Conservation (phyloP, 35 echinoderm and acorn worm species). For the Eucidaris tribuloides region DNA sequence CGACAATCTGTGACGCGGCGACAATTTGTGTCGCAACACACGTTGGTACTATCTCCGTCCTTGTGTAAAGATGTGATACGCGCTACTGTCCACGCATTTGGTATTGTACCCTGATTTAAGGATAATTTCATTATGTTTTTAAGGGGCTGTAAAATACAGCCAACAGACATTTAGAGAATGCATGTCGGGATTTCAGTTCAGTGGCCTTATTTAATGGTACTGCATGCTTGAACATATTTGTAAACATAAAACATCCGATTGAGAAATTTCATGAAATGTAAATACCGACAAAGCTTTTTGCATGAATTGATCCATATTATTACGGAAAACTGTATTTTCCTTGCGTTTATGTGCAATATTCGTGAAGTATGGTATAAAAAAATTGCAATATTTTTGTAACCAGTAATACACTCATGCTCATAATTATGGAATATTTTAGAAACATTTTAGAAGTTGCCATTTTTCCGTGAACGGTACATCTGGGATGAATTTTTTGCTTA, state of each 20-base stretch:
- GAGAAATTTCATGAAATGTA: not conserved
- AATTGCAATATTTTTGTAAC: constrained; percentile 17
- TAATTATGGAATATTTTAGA: no score
- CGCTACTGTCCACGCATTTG: not conserved
- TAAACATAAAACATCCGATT: not conserved
- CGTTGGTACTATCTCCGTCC: no score
- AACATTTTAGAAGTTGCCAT: no score
- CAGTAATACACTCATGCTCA: no score
- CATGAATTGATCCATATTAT: not conserved
- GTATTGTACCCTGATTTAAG: not conserved
- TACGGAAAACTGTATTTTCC: not conserved
- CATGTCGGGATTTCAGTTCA: not conserved
- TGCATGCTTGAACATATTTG: not conserved
- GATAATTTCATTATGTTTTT: not conserved
- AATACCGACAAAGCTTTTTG: not conserved
- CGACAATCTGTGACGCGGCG: no score
- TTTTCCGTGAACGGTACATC: no score
- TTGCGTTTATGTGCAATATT: not conserved
- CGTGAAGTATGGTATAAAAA: not conserved
- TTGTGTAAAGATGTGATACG: no score
- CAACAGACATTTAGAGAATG: not conserved
- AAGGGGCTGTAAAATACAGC: not conserved
- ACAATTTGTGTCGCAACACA: no score
- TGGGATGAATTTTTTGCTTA: no score
- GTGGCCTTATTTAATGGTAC: not conserved